Percentiles rank a stretch among this genome's conserved stretches.
Evolutionary conservation across 2,888 invertebrate species (phyloP).

Genomic region (Drosophila paranaensis): DNA sequence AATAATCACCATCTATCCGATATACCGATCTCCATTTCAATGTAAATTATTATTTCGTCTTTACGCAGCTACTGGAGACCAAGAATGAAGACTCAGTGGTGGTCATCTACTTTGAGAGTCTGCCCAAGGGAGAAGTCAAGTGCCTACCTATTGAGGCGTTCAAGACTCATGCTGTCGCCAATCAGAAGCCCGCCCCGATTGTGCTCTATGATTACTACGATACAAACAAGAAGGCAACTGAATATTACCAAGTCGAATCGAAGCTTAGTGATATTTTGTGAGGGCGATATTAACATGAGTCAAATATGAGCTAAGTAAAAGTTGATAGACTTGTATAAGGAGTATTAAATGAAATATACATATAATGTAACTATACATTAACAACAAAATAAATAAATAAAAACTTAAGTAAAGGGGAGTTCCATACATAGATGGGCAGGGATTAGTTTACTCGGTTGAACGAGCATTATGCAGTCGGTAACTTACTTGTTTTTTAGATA

Average conservation of each 20-base stretch:
- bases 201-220: slow-evolving; percentile 96
- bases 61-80: slow-evolving; percentile 87
- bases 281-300: slow-evolving; percentile 22
- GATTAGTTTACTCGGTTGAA: no score
- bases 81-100: slow-evolving; percentile 88
- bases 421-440: no score
- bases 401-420: no score
- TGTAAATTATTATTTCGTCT: background rate
- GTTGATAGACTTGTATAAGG: background rate
- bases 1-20: background rate
- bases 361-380: background rate
- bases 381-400: no score
- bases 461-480: no score
- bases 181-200: slow-evolving; percentile 94
- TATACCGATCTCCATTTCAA: background rate
- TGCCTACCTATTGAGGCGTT: slow-evolving; percentile 94
- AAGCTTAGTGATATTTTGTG: slow-evolving; percentile 81
- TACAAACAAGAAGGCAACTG: slow-evolving; percentile 86
- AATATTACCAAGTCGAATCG: slow-evolving; percentile 74
- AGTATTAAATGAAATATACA: background rate
- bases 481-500: background rate
- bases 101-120: slow-evolving; percentile 90
- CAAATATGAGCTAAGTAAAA: background rate
- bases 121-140: slow-evolving; percentile 86
- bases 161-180: slow-evolving; percentile 92